Evolutionary conservation across 2,888 invertebrate species (phyloP).

Genomic region (Epirrita christyi): DNA sequence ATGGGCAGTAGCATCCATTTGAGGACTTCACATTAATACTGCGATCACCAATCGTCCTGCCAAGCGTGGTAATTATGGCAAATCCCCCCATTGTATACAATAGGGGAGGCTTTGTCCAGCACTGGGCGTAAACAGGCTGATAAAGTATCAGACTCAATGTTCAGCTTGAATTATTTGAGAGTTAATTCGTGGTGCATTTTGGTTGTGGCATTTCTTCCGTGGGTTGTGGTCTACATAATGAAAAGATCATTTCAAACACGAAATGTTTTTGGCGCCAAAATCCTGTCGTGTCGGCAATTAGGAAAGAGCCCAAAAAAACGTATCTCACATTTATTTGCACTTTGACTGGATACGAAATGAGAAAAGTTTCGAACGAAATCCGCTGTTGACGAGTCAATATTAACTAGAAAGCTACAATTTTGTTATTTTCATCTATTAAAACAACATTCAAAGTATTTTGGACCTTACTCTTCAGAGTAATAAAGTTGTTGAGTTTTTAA

Average conservation of each 20-base stretch:
- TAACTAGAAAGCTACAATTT: conserved; percentile 68
- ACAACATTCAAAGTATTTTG: conserved; percentile 6
- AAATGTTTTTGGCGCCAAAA: neutral
- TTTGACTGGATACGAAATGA: conserved; percentile 76
- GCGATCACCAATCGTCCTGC: no score
- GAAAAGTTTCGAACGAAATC: conserved; percentile 80
- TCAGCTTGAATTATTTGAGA: no score
- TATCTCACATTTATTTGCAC: conserved; percentile 42
- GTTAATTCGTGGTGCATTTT: no score
- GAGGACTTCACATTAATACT: no score
- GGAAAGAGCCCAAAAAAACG: conserved; percentile 11
- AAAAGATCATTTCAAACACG: neutral
- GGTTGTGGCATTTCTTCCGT: no score
- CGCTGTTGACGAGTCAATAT: conserved; percentile 80
- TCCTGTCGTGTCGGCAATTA: conserved; percentile 5
- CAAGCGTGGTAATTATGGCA: no score
- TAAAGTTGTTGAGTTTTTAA: conserved; percentile 18
- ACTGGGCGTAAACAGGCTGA: no score
- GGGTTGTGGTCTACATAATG: no score
- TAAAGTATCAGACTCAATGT: no score
- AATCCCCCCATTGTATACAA: no score
- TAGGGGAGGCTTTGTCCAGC: no score
- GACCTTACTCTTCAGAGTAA: neutral
- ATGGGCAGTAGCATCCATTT: no score
- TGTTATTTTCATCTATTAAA: conserved; percentile 32